These are phyloP conservation scores for Orchestia grillus DNA, from an alignment of 1,140 invertebrate species.

Conservation along the genomic window DNA sequence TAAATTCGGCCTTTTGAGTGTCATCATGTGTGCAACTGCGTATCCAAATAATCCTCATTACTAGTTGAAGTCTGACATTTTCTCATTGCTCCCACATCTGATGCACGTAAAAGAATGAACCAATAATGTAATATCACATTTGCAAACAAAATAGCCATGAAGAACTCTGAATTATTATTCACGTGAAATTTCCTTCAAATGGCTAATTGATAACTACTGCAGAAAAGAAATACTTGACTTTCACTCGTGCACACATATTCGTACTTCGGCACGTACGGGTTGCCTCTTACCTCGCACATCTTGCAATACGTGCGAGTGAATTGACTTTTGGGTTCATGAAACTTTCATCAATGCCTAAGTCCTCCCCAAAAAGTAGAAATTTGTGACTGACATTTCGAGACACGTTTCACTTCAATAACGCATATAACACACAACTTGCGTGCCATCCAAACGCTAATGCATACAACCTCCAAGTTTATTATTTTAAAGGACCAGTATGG, in stretches of 20 bases:
- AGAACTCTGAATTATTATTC: not conserved
- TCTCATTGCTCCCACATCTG: not conserved
- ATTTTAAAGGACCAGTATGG: not conserved
- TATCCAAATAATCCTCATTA: not conserved
- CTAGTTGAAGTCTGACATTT: not conserved
- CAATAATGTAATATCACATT: not conserved
- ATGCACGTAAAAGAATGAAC: not conserved
- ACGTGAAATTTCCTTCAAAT: not conserved
- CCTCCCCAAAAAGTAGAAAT: too few species aligned
- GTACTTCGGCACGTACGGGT: not conserved
- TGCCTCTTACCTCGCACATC: not conserved
- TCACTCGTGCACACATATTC: not conserved
- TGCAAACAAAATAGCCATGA: not conserved
- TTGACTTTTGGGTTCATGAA: too few species aligned
- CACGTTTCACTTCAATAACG: not conserved
- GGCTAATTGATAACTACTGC: not conserved
- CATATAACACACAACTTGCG: not conserved
- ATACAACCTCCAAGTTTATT: not conserved
- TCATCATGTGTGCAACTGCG: slow-evolving; percentile 27
- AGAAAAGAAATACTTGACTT: not conserved
- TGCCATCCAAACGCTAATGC: not conserved
- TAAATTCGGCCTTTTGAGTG: slow-evolving; percentile 56
- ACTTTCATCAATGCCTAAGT: too few species aligned
- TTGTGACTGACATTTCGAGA: too few species aligned
- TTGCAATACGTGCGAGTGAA: too few species aligned